Percentiles rank a stretch among this genome's conserved stretches.
Evolutionary conservation across 2,113 vertebrate genomes (phyloP).

Genomic region (Otus sunia): DNA sequence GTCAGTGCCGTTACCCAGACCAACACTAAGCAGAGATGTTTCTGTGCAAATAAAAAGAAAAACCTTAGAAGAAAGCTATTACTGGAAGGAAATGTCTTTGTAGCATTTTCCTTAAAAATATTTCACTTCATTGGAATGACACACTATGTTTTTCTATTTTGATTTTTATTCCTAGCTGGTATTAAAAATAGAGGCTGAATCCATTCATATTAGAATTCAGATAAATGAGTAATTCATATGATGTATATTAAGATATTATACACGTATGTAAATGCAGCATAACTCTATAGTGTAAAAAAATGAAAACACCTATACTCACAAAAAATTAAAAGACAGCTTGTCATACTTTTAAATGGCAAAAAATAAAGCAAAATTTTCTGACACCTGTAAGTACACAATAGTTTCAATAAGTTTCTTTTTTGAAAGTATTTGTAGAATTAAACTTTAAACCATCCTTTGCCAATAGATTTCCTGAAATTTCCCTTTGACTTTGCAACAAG

Average conservation of each 20-base stretch:
- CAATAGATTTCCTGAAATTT: background rate
- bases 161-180: background rate
- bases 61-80: background rate
- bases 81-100: background rate
- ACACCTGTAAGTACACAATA: background rate
- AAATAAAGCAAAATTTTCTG: background rate
- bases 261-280: background rate
- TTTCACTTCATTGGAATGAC: background rate
- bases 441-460: background rate
- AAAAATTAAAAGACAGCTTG: background rate
- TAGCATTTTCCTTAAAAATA: background rate
- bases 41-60: background rate
- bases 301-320: background rate
- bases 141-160: background rate
- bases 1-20: background rate
- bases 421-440: background rate
- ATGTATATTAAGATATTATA: background rate
- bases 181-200: background rate
- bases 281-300: background rate
- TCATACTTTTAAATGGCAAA: background rate
- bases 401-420: background rate
- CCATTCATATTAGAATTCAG: background rate
- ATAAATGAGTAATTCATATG: background rate
- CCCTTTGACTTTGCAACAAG: conserved; percentile 26
- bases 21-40: background rate